A percentile compares a stretch with the other conserved stretches of the same genome.
Evolutionary conservation across 2,888 invertebrate species (phyloP).

Genomic region (Shargacucullia verbasci): DNA sequence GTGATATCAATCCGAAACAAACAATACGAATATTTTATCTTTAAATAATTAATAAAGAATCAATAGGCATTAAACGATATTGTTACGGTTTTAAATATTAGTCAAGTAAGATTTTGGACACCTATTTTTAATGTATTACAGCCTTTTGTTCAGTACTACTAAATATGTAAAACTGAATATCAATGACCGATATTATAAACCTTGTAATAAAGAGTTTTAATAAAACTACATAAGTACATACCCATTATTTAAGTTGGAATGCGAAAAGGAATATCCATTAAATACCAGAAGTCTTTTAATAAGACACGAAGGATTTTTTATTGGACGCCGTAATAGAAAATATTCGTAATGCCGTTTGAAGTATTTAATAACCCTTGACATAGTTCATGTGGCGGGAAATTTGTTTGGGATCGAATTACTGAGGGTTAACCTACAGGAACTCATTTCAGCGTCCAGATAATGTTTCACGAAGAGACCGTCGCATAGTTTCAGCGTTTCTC

Average conservation of each 20-base stretch:
- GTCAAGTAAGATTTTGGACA: no score
- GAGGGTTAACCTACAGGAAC: slow-evolving; percentile 39
- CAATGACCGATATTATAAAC: no score
- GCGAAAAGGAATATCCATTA: slow-evolving; percentile 18
- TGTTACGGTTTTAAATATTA: slow-evolving; percentile 6
- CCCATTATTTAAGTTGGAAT: slow-evolving; percentile 2
- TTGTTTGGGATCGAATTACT: slow-evolving; percentile 54
- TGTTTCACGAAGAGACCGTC: slow-evolving; percentile 28
- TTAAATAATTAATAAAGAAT: no score
- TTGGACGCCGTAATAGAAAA: slow-evolving; percentile 23
- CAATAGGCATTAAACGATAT: slow-evolving; percentile 1
- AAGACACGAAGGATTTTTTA: slow-evolving; percentile 23
- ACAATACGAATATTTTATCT: background rate
- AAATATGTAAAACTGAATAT: no score
- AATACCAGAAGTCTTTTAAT: slow-evolving; percentile 22
- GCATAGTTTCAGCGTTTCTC: slow-evolving; percentile 56
- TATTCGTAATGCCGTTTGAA: slow-evolving; percentile 46
- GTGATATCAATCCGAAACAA: slow-evolving; percentile 2
- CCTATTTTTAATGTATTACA: no score
- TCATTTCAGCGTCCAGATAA: slow-evolving; percentile 38
- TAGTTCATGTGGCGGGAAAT: slow-evolving; percentile 42
- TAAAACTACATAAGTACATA: background rate
- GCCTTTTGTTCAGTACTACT: no score
- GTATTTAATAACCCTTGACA: slow-evolving; percentile 48
- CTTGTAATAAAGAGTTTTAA: background rate